Percentiles rank a stretch among this genome's conserved stretches.
Conservation (phyloP, 2,113 vertebrate species). For the Dicrurus megarhynchus region DNA sequence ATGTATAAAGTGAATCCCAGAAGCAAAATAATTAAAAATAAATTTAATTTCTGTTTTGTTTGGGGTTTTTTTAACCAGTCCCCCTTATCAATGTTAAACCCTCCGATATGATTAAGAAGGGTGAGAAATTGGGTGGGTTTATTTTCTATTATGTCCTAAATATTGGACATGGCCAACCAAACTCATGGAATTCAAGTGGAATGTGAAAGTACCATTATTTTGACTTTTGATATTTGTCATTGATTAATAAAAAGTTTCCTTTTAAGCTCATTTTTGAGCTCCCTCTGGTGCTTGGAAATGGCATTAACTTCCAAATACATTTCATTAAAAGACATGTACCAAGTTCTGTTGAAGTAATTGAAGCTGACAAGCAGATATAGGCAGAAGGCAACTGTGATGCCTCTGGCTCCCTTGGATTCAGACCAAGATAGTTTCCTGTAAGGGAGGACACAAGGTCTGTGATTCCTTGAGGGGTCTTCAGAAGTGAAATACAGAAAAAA, state of each 20-base stretch:
- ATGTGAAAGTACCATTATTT: background rate
- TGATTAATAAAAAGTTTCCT: background rate
- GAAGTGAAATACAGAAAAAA: background rate
- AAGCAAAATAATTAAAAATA: background rate
- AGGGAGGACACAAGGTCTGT: background rate
- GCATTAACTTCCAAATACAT: background rate
- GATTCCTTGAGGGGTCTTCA: background rate
- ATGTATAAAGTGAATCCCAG: background rate
- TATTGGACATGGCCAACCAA: background rate
- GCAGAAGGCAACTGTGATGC: background rate
- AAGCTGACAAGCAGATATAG: background rate
- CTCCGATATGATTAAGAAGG: background rate
- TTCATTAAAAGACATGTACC: background rate
- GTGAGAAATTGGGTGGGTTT: background rate
- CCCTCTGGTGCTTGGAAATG: slow-evolving; percentile 31
- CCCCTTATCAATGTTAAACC: background rate
- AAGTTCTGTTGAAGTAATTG: background rate
- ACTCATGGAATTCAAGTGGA: background rate
- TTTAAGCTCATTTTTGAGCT: slow-evolving; percentile 17
- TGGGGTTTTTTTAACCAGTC: background rate
- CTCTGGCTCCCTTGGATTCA: background rate
- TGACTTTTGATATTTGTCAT: background rate
- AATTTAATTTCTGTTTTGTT: background rate
- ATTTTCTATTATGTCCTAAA: background rate
- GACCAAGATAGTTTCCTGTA: background rate